Evolutionary conservation across 1,140 invertebrate genomes (phyloP), one percentile per base, ranked within the genome.

Genomic region (Kradibia gibbosae): DNA sequence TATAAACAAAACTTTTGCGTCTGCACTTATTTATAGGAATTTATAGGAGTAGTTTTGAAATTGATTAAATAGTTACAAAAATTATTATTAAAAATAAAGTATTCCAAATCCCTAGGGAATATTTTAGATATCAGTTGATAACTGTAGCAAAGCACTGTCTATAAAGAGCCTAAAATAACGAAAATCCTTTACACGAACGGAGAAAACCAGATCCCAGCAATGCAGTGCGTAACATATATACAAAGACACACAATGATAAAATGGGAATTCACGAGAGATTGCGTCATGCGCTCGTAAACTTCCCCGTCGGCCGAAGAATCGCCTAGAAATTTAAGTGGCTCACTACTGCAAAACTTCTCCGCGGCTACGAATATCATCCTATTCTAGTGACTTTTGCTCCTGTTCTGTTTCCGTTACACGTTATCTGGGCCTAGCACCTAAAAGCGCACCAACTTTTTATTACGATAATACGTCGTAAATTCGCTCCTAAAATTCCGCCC

Each of bases 251-350:
- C 42, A 53, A 70, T 36, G 50, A 50, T 79, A 79, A 79, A 71
- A 79, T 53, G 67, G 77, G 34, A 79, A 79, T 78, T 71, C 65
- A 39, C 77, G 77, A 78, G 77, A 31, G 25, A 48, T 4, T 70
- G 28, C 13, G 48, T 79, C 50, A 25, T 15, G 7, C 1, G 77
- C 45, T 72, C 77, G 67, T 71, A 79, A 79, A 72, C 25, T 62
- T 76, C 36, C 74, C 11, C 31, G 17, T 2, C 55, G 74, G 28
- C 34, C 65, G 77, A 28, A 62, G 62, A 39, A 67, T 39, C 62
- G 34, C 34, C 62, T 22, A 60, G 39, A 53, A 53, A 53, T 57
- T 71, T 31, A 50, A 48, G n/a, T 15, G 25, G 15, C 57, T 62
- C 28, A 31, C 10, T 28, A 15, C 25, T 13, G 57, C 31, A 65